phyloP scores from a whole-genome alignment of 1,140 invertebrate genomes.

The Eumaeus atala region DNA sequence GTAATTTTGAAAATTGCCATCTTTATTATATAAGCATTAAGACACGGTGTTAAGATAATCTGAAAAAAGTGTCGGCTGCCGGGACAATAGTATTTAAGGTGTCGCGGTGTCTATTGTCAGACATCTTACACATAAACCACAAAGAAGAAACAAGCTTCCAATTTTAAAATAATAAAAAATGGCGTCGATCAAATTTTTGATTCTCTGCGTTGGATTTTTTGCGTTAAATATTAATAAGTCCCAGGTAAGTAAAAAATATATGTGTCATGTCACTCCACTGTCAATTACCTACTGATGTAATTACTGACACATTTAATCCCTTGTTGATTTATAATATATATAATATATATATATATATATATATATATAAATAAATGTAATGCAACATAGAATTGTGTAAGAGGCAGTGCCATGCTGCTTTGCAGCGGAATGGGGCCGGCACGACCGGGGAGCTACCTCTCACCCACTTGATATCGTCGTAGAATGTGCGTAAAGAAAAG shows the following conservation, averaged over 20 bases:
- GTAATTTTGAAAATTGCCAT: slow-evolving; percentile 5
- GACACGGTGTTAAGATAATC: not conserved
- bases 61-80: not conserved
- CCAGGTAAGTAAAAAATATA: not conserved
- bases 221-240: not conserved
- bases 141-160: not conserved
- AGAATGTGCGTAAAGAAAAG: no score
- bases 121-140: not conserved
- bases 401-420: no score
- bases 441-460: no score
- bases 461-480: no score
- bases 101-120: not conserved
- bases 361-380: no score
- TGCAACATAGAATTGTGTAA: no score
- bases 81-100: not conserved
- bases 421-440: no score
- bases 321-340: no score
- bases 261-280: no score
- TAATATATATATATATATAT: no score
- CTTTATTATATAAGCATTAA: slow-evolving; percentile 9
- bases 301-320: no score
- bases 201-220: not conserved
- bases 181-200: not conserved
- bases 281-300: no score
- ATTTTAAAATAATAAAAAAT: not conserved